Base-by-base conservation (phyloP, 2,113 vertebrate species). In the Leptodactylus fuscus region DNA sequence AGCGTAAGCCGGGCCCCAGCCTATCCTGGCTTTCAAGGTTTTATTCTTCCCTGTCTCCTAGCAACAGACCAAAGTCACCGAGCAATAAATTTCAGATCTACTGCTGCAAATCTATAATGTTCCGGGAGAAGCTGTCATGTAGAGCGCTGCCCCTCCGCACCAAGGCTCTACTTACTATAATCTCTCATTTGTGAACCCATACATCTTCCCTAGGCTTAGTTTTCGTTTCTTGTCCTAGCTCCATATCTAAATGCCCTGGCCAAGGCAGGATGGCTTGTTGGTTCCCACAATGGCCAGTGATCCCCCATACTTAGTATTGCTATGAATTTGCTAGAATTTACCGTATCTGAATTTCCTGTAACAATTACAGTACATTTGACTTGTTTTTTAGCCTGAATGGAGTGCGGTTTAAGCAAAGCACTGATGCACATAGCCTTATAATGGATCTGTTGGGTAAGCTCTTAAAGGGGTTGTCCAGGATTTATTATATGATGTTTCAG, bases 31-130 rank as follows among this genome's bases (percentile, higher is more conserved):
- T 53, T 58, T 51, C 69, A 73, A 71, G 76, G 81, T 55, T 83
- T 83, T 41, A 38, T 82, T 51, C 53, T 34, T 36, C 15, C 34
- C 22, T 41, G 67, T 83, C 32, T 73, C 81, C 51, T 83, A 74
- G 81, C 81, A 83, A 83, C 81, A 55, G 48, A 44, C 3, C 4
- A 49, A 22, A 71, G 48, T 22, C 32, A 41, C 9, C 34, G 34
- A 73, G 16, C 65, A 36, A 73, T 82, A 58, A 71, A 44, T 44
- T 24, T 22, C 12, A n/a, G 15, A 15, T 38, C 49, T 71, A n/a
- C 48, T 24, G 51, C 76, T 58, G 53, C 34, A 79, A 79, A 79
- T 60, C 32, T 60, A n/a, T 36, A 58, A 27, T 49, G 71, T 48
- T 49, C 44, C 24, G 29, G n/a, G 10, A 27, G 34, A 46, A 20